phyloP scores from a whole-genome alignment of 2,888 invertebrate species.

The Cryptocephalus primarius region DNA sequence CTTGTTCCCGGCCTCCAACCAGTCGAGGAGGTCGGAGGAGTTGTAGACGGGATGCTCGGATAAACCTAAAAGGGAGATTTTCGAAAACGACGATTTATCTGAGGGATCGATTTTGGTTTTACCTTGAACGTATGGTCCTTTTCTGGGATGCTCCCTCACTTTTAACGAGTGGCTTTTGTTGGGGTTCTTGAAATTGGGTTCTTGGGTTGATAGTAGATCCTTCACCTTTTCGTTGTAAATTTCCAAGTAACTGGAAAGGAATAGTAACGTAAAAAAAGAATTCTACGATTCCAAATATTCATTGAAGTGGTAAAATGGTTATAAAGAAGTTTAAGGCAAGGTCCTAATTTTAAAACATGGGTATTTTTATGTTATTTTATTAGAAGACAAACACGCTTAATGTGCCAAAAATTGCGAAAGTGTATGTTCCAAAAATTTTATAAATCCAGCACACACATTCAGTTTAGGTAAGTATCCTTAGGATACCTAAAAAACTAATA shows the following conservation, averaged over 20 bases:
- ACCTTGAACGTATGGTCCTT: conserved; percentile 75
- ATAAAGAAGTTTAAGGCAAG: too few species aligned
- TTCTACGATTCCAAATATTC: too few species aligned
- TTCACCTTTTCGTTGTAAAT: conserved; percentile 61
- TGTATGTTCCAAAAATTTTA: too few species aligned
- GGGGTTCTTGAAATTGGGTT: conserved; percentile 13
- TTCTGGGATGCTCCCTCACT: conserved; percentile 66
- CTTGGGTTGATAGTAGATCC: conserved; percentile 45
- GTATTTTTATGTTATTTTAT: too few species aligned
- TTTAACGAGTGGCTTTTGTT: conserved; percentile 39
- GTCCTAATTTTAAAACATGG: too few species aligned
- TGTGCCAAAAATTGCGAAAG: too few species aligned
- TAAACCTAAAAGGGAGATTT: conserved; percentile 40
- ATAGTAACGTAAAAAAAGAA: not conserved
- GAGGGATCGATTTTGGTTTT: conserved; percentile 12
- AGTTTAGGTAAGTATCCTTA: too few species aligned
- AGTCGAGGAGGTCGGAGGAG: conserved; percentile 44
- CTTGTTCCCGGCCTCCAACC: conserved; percentile 49
- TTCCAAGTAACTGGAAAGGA: conserved; percentile 45
- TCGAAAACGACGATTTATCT: too few species aligned
- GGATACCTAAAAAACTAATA: too few species aligned
- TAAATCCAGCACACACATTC: too few species aligned
- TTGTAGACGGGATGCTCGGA: conserved; percentile 50
- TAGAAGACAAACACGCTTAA: too few species aligned
- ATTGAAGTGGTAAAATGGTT: too few species aligned